Conservation (phyloP, 2,888 invertebrate genomes). For the Epinotia demarniana region DNA sequence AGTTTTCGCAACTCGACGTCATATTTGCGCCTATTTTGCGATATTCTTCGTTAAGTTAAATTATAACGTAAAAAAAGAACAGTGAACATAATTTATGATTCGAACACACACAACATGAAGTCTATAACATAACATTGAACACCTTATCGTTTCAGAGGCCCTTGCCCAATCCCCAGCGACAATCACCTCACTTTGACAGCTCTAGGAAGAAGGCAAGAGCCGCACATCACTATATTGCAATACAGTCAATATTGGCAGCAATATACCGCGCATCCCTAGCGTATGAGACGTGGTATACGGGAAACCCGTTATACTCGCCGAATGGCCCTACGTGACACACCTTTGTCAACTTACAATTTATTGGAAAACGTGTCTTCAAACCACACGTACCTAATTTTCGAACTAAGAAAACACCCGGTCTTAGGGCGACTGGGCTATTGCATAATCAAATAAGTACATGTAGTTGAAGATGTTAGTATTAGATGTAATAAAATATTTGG, state of each 20-base stretch:
- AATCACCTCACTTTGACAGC: background rate
- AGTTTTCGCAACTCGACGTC: too few relatives aligned
- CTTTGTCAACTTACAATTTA: conserved; percentile 69
- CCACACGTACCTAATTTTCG: conserved; percentile 54
- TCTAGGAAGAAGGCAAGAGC: background rate
- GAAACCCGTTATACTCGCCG: conserved; percentile 57
- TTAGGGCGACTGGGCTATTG: background rate
- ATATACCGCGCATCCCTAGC: conserved; percentile 18
- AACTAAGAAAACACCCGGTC: conserved; percentile 47
- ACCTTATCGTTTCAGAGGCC: too few relatives aligned
- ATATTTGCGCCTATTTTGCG: too few relatives aligned
- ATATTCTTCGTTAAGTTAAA: too few relatives aligned
- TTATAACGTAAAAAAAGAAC: too few relatives aligned
- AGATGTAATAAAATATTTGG: too few relatives aligned
- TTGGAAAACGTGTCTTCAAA: conserved; percentile 67
- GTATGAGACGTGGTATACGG: conserved; percentile 30
- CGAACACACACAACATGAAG: too few relatives aligned
- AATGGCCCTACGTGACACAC: conserved; percentile 66
- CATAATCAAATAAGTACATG: background rate
- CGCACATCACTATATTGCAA: background rate
- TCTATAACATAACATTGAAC: too few relatives aligned
- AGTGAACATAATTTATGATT: too few relatives aligned
- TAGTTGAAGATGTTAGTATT: background rate
- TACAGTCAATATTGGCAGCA: background rate
- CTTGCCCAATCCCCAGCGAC: background rate